Percentiles rank a stretch among this genome's conserved stretches.
Evolutionary conservation across 2,888 invertebrate genomes (phyloP).

Genomic region (Napeogenes inachia): DNA sequence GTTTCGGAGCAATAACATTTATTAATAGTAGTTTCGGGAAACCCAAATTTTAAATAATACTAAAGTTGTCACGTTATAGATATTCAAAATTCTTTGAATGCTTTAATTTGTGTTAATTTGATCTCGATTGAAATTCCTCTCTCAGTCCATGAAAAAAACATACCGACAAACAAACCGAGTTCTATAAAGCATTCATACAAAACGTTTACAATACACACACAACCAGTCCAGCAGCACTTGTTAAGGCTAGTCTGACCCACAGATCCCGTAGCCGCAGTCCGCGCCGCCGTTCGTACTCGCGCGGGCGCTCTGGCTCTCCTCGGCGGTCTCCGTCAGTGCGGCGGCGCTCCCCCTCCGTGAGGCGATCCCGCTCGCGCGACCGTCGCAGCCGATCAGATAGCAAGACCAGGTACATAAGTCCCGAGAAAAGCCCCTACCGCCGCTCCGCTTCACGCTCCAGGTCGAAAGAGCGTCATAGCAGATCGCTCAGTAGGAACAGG

Average conservation of each 20-base stretch:
- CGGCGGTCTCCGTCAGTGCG: constrained; percentile 67
- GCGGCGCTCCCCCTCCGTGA: constrained; percentile 62
- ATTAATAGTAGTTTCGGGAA: too few species aligned
- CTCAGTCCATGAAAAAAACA: not conserved
- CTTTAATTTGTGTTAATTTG: not conserved
- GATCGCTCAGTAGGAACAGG: constrained; percentile 68
- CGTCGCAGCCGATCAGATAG: constrained; percentile 69
- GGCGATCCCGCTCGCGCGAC: constrained; percentile 66
- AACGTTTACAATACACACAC: too few species aligned
- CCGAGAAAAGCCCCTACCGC: constrained; percentile 39
- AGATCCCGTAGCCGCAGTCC: constrained; percentile 73
- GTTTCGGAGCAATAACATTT: constrained; percentile 20
- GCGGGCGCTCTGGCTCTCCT: constrained; percentile 64
- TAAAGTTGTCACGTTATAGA: too few species aligned
- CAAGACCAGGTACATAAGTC: constrained; percentile 59
- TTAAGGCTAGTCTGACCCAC: constrained; percentile 17
- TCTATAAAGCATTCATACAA: not conserved
- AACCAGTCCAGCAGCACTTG: not conserved
- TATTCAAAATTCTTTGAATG: too few species aligned
- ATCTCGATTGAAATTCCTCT: not conserved
- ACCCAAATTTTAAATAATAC: too few species aligned
- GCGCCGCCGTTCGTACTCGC: constrained; percentile 65
- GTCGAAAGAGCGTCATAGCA: constrained; percentile 61
- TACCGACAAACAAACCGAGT: not conserved
- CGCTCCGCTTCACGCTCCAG: constrained; percentile 63